Percentiles rank a stretch among this genome's conserved stretches.
These are phyloP conservation scores for Nannoperca obscura DNA, from an alignment of 2,797 vertebrate species.

Conservation along the genomic window DNA sequence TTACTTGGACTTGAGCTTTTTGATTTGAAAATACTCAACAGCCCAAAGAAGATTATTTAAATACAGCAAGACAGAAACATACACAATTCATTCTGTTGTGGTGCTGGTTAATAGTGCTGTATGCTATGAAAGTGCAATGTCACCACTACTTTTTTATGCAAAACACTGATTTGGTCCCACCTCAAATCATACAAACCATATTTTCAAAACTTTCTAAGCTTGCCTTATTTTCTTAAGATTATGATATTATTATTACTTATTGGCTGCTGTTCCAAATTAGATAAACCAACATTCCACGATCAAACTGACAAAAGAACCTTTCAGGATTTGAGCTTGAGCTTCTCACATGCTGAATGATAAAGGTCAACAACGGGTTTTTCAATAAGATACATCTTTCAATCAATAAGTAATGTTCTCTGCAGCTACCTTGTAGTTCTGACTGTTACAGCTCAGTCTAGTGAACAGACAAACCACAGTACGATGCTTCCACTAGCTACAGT, in stretches of 20 bases:
- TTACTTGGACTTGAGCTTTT: no score
- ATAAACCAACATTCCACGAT: background rate
- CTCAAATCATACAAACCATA: background rate
- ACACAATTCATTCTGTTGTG: no score
- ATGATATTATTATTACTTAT: background rate
- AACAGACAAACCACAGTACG: constrained; percentile 22
- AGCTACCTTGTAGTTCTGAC: background rate
- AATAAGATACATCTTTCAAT: background rate
- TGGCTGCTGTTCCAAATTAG: background rate
- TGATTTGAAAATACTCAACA: no score
- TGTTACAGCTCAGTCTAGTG: background rate
- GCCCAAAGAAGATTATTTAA: no score
- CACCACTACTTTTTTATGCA: no score
- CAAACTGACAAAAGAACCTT: background rate
- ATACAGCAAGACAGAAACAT: no score
- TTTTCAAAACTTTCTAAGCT: background rate
- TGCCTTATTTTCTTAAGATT: background rate
- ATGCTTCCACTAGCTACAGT: constrained; percentile 5
- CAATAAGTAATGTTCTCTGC: background rate
- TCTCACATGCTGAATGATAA: background rate
- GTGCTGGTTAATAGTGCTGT: no score
- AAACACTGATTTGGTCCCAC: no score
- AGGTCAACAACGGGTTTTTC: background rate
- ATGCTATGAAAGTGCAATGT: no score
- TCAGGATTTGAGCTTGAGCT: background rate